Base-by-base conservation (phyloP, 2,888 invertebrate genomes). In the Smittia sp. region DNA sequence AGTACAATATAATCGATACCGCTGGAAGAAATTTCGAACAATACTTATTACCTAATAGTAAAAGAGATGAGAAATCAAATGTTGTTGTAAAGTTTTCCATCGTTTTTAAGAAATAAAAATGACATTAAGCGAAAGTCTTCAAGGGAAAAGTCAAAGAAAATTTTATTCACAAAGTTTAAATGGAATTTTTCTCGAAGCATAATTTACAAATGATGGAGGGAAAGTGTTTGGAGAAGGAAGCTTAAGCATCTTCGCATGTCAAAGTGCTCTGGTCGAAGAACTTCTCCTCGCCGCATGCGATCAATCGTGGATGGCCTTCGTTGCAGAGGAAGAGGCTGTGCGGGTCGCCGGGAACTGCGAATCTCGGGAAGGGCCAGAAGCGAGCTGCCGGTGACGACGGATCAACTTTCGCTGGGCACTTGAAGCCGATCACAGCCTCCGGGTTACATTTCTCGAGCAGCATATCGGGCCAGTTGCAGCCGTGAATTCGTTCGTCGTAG, bases 381-480 rank as follows among this genome's bases (percentile, higher is more conserved):
- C 90, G 92, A 70, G 94, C 93, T 2, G 94, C 89, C 74, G 90
- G 87, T 15, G 91, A 89, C 80, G 90, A 87, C 3, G 91, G 87
- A 38, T 93, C 92, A 63, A 94, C 89, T 80, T 93, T 92, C 1
- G 89, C 87, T 32, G 96, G 96, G 80, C 96, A 96, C 79, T 93
- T 93, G 87, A 96, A 96, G 73, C 95, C 95, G 75, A 95, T 90
- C 74, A 96, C 90, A 78, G 92, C 93, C 87, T 94, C 94, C 76
- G 94, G 94, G 82, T 94, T 93, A 82, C 96, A 96, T 80, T 86
- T 88, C 74, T 94, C 93, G 76, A 92, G 84, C 54, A 96, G 85
- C 74, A 93, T 89, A 85, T 96, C 96, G 6, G 96, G 95, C 96
- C 96, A 96, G 82, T 95, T 94, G 86, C 96, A 96, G 68, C 90